Base-by-base conservation (phyloP, 2,113 vertebrate genomes). In the Ariopsis seemanni region DNA sequence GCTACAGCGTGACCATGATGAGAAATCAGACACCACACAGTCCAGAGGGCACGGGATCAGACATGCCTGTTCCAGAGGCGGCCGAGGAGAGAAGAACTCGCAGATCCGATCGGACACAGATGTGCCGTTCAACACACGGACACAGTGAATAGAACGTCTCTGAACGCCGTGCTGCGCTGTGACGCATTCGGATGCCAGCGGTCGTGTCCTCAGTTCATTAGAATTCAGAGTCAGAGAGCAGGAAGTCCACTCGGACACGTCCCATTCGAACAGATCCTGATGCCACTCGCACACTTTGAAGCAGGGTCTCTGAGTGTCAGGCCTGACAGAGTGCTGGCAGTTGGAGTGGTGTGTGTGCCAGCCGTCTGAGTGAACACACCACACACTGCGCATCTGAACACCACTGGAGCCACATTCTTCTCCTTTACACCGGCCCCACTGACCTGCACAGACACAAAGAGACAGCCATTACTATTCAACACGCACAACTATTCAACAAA, bases 251-350 rank as follows among this genome's bases (percentile, higher is more conserved):
- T 95, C 95, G 0, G 97, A 97, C 25, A 96, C 93, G 63, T 99
- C 96, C 98, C 98, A 99, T 88, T 96, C 95, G 1, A 98, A 99
- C 79, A 99, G 95, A 89, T 97, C 96, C 58, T 96, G 94, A 92
- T 99, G 98, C 98, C 97, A 98, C 90, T 98, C 96, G 4, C 98
- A 99, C 84, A 98, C 96, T 83, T 96, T 97, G 89, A 99, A 99
- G 91, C 98, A 99, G 80, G 93, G 95, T 81, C 96, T 95, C 91
- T 96, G 96, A 93, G 91, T 96, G 55, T 97, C 96, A 0, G 98
- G 98, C 27, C 95, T 97, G 85, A 93, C 94, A 62, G 52, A 89
- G 85, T 95, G 96, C 60, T 93, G 93, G 60, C 98, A 99, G 93
- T 97, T 97, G 0, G 96, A 95, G 88, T 96, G 95, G 90, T 96